Conservation (phyloP, 2,888 invertebrate genomes). For the Drosophila mimica region DNA sequence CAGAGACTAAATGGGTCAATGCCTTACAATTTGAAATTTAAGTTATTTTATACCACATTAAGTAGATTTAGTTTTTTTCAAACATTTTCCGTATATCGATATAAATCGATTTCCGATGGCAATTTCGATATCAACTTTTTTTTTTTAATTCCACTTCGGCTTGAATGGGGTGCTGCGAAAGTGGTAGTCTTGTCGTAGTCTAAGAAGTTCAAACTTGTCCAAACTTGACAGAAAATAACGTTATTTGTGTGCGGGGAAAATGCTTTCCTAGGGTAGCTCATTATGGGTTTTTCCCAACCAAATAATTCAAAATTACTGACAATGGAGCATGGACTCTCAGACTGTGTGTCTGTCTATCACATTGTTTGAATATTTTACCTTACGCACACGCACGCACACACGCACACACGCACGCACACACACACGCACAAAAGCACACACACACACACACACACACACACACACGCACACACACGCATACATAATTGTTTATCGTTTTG, state of each 20-base stretch:
- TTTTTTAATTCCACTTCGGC: no score
- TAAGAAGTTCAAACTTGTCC: not conserved
- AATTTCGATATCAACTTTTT: not conserved
- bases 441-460: not conserved
- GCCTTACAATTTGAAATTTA: not conserved
- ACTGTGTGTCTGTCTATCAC: constrained; percentile 7
- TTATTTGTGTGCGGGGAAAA: not conserved
- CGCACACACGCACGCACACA: constrained; percentile 4
- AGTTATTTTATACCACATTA: not conserved
- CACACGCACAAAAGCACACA: not conserved
- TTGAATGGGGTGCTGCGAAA: not conserved
- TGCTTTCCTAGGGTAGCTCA: constrained; percentile 12
- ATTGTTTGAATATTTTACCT: not conserved
- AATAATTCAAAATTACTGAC: constrained; percentile 5
- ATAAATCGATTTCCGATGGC: not conserved
- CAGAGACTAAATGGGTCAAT: not conserved
- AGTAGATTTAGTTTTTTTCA: not conserved
- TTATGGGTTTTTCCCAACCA: not conserved
- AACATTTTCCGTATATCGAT: not conserved
- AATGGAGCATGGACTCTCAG: constrained; percentile 5
- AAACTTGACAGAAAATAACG: not conserved
- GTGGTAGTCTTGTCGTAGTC: not conserved
- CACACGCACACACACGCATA: constrained; percentile 17
- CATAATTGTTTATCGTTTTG: constrained; percentile 22
- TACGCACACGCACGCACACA: not conserved